Evolutionary conservation across 2,888 invertebrate species (phyloP).

Genomic region (Thelaira solivaga): DNA sequence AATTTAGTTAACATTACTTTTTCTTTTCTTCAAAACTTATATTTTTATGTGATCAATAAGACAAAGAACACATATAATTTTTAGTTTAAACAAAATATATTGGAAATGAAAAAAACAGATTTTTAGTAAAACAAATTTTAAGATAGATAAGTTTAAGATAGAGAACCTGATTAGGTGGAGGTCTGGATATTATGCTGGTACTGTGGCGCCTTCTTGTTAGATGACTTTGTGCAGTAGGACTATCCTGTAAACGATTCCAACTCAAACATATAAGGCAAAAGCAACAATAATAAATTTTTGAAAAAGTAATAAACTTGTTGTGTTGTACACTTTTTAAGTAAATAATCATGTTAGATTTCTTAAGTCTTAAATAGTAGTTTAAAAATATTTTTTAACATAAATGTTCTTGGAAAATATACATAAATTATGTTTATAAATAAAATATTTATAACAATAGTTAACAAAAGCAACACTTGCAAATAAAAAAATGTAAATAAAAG

Average conservation of each 20-base stretch:
- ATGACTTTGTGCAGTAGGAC: constrained; percentile 80
- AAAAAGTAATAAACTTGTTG: constrained; percentile 50
- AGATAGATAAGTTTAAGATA: constrained; percentile 64
- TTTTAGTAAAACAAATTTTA: constrained; percentile 25
- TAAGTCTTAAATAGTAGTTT: not conserved
- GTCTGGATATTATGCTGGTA: constrained; percentile 79
- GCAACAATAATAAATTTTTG: constrained; percentile 51
- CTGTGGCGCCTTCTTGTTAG: constrained; percentile 87
- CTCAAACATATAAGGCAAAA: constrained; percentile 63
- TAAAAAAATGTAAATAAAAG: constrained; percentile 32
- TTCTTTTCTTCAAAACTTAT: not conserved
- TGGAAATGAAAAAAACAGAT: constrained; percentile 5
- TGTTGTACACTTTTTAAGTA: constrained; percentile 25
- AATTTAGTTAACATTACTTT: constrained; percentile 31
- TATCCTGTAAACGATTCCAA: constrained; percentile 78
- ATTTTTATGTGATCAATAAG: constrained; percentile 28
- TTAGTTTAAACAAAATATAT: constrained; percentile 46
- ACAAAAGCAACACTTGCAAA: too few species aligned
- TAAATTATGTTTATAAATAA: constrained; percentile 3
- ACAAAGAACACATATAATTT: constrained; percentile 42
- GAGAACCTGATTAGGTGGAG: constrained; percentile 77
- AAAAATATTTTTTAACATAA: not conserved
- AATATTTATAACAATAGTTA: too few species aligned
- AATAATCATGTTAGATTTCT: constrained; percentile 7
- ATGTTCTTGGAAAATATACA: not conserved